Base-by-base conservation (phyloP, 2,888 invertebrate genomes). In the Deroplatys truncata region DNA sequence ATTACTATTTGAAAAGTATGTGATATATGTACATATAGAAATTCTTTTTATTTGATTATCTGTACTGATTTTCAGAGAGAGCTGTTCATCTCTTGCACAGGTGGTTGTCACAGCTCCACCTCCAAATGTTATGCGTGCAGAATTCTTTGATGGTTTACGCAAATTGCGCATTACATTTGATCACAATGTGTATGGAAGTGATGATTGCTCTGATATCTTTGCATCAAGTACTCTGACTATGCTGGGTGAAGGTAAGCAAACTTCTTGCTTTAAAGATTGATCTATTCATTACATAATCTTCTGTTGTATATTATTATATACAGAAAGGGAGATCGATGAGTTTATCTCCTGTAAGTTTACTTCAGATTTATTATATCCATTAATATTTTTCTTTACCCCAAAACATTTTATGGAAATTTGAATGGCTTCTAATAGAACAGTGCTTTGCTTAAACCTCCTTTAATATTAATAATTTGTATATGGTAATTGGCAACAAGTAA, bases 131-230 rank as follows among this genome's bases (percentile, higher is more conserved):
- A 28, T 88, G 83, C 83, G 72, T 20, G 90, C 91, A 9, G 20
- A 85, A 4, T 85, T 91, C 29, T 88, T 89, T n/a, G 84, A 89
- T 29, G 90, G 89, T 84, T 90, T 91, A 35, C 88, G 89, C 13
- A 49, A 89, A 16, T 82, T 91, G 3, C 88, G 84, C n/a, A 72
- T 91, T 49, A 84, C 28, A 31, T 91, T 91, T 88, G 90, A 91
- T 86, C 89, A 90, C 25, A 91, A 91, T 82, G 89, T 91, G 35
- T 90, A 90, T 31, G 89, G 89, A 16, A 72, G 90, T n/a, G 56
- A 49, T 13, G 86, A 89, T 35, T 91, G 91, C 56, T 16, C 86
- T 2, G 84, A 85, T n/a, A 56, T 90, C 4, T 90, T 90, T 82
- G 28, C 89, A 7, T 10, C 89, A 9, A 28, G 82, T 28, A 89